Percentiles rank a stretch among this genome's conserved stretches.
These are phyloP conservation scores for Eupithecia centaureata DNA, from an alignment of 2,888 invertebrate genomes.

Conservation along the genomic window DNA sequence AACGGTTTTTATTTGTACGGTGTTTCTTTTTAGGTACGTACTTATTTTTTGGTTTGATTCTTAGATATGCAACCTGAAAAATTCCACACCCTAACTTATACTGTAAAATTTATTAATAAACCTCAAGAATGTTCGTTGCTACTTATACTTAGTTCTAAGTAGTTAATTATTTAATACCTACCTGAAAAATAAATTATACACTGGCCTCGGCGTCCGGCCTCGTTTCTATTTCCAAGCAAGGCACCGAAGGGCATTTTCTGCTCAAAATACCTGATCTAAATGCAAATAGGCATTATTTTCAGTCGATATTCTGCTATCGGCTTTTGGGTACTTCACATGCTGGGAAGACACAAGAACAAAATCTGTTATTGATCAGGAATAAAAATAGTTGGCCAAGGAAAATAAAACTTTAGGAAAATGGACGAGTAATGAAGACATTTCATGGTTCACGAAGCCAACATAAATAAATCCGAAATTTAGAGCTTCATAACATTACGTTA, in stretches of 20 bases:
- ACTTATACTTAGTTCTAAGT: constrained; percentile 17
- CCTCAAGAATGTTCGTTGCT: constrained; percentile 1
- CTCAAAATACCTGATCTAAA: constrained; percentile 69
- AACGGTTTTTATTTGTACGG: too few relatives aligned
- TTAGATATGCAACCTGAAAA: background rate
- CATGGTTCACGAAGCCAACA: background rate
- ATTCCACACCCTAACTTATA: background rate
- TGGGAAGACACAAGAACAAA: background rate
- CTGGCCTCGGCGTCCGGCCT: constrained; percentile 63
- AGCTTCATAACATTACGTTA: background rate
- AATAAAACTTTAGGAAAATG: background rate
- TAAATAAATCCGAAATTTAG: background rate
- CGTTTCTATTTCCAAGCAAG: constrained; percentile 69
- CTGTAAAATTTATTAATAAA: background rate
- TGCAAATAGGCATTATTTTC: constrained; percentile 63
- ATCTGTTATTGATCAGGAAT: background rate
- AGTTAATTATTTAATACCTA: constrained; percentile 45
- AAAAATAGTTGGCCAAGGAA: background rate
- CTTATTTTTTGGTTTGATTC: background rate
- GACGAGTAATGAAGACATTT: background rate
- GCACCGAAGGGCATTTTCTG: constrained; percentile 63
- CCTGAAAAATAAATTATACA: constrained; percentile 51
- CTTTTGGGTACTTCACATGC: background rate
- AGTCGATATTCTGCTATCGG: constrained; percentile 28
- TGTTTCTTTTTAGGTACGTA: too few relatives aligned